Evolutionary conservation across 2,888 invertebrate species (phyloP).

Genomic region (Drosophila maculinotata): DNA sequence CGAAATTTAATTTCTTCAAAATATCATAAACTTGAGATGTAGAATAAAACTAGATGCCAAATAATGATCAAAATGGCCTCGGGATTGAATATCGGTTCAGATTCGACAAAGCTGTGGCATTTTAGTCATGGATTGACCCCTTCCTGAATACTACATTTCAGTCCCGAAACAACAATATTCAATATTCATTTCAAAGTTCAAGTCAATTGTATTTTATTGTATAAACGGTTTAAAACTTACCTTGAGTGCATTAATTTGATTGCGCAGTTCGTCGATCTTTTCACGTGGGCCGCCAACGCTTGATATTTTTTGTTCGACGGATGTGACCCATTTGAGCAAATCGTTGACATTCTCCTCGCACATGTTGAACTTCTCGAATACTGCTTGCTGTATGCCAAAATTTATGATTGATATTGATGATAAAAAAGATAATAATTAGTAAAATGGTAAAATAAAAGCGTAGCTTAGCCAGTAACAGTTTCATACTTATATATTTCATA

Average conservation of each 20-base stretch:
- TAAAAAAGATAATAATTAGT: conserved; percentile 41
- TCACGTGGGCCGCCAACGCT: conserved; percentile 95
- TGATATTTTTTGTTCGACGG: conserved; percentile 93
- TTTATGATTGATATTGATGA: conserved; percentile 25
- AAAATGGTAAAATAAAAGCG: not conserved
- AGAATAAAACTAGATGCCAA: too few species aligned
- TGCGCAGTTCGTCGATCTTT: conserved; percentile 93
- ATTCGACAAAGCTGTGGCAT: too few species aligned
- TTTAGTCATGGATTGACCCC: too few species aligned
- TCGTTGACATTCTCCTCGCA: conserved; percentile 95
- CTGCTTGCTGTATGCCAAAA: conserved; percentile 91
- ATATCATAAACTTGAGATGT: too few species aligned
- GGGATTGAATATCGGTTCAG: too few species aligned
- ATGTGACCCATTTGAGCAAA: conserved; percentile 94
- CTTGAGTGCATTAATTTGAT: conserved; percentile 95
- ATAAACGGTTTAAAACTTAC: conserved; percentile 85
- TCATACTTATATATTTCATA: conserved; percentile 38
- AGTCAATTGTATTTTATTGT: too few species aligned
- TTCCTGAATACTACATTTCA: too few species aligned
- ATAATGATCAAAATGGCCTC: too few species aligned
- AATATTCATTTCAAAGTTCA: too few species aligned
- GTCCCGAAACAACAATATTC: too few species aligned
- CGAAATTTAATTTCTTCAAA: too few species aligned
- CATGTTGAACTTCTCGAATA: conserved; percentile 96
- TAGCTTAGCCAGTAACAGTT: conserved; percentile 36